Base-by-base conservation (phyloP, 2,113 vertebrate genomes). In the Scophthalmus maximus region DNA sequence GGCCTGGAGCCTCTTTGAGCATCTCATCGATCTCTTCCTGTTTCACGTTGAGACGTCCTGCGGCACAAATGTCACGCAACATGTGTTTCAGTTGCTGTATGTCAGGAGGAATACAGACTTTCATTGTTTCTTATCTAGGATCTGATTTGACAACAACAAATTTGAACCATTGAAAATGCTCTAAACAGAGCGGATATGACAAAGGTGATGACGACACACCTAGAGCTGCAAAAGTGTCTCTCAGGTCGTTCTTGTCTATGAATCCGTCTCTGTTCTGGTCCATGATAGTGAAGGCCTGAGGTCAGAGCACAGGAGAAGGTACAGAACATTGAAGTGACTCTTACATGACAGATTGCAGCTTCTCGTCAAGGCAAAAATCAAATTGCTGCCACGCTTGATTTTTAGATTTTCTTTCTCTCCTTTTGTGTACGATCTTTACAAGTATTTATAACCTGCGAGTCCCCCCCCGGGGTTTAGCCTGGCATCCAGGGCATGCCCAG, bases 191-290 rank as follows among this genome's bases (percentile, higher is more conserved):
- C n/a, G 18, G 18, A n/a, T 40, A 12, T 36, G 51, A 6, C 15
- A 1, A 25, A 36, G 1, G 4, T 40, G 30, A 50, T n/a, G 17
- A 7, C 5, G 6, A 22, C 93, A 10, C 86, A 98, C 97, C 97
- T 0, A 98, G 92, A 7, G 97, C 97, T 15, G 96, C 97, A 25
- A 99, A 99, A 0, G 97, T 99, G 86, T 99, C 97, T 68, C 97
- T 94, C 74, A 99, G 94, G 27, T 99, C 97, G 0, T 96, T 94
- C 91, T 99, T 98, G 93, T 98, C 97, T 0, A 99, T 98, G 90
- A 99, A 98, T 26, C 97, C 97, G 0, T 98, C 97, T 64, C 97
- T 93, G 94, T 99, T 98, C 94, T 98, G 97, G 86, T 98, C 97
- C 96, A 99, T 98, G 88, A 98, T 97, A 47, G 96, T 98, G 89